Base-by-base conservation (phyloP, 2,888 invertebrate genomes). In the Scaptomyza caliginosa region DNA sequence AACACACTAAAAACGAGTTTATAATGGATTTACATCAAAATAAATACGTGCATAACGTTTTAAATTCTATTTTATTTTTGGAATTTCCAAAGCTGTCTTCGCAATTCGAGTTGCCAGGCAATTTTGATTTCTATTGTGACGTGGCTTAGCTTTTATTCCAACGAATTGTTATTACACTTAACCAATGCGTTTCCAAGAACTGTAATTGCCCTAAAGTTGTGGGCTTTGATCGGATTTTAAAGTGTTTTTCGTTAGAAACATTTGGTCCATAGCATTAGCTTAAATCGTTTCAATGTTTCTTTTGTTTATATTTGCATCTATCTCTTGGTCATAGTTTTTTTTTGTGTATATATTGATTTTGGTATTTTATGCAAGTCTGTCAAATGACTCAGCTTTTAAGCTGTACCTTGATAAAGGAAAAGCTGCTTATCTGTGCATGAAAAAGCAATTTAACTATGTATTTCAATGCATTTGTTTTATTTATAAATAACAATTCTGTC, bases 371-470 rank as follows among this genome's bases (percentile, higher is more conserved):
- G 21, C 4, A 28, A 19, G n/a, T n/a, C n/a, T n/a, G n/a, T n/a
- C n/a, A n/a, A 43, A 17, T 58, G 24, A 58, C n/a, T 32, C 30
- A 23, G 11, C 19, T 45, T 39, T 39, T 39, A 45, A 59, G 39
- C 45, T 19, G 30, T 39, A 45, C 32, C 39, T 46, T 59, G 59
- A 59, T 59, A 59, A 46, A 24, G n/a, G 11, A 26, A 40, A 40
- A 36, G 11, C 64, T n/a, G 50, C 39, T 59, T 39, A 59, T 58
- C 46, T 38, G 6, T 19, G 16, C 10, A 6, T 17, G 42, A n/a
- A 24, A 10, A 23, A 17, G 13, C 8, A 16, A 2, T n/a, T 7
- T 19, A 17, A 5, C 8, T 13, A 16, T 7, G 16, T 16, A 8
- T 38, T 38, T 3, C 17, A 10, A 23, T 49, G 11, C 28, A 10